Conservation (phyloP, 2,113 vertebrate species). For the Thinocorus orbignyianus region DNA sequence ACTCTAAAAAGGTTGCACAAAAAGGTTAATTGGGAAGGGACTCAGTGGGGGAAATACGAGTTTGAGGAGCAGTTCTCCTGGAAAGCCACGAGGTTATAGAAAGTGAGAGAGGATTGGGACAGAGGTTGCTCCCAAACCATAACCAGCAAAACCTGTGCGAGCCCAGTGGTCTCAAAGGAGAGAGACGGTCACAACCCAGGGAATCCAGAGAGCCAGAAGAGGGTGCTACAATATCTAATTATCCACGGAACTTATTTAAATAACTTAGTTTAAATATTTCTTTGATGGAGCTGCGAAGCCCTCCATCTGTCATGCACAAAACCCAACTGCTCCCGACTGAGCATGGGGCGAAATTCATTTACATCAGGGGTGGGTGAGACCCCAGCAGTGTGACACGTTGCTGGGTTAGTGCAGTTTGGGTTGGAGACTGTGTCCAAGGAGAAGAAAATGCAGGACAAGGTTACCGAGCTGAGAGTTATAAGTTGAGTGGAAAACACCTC, state of each 20-base stretch:
- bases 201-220: conserved; percentile 51
- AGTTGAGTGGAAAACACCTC: neutral
- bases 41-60: neutral
- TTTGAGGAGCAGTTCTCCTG: neutral
- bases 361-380: fast-evolving
- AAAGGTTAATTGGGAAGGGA: conserved; percentile 37
- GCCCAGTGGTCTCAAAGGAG: neutral
- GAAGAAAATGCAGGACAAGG: neutral
- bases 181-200: neutral
- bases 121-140: fast-evolving
- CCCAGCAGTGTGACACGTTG: neutral
- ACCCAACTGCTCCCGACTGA: neutral
- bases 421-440: neutral
- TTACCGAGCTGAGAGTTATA: neutral
- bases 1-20: neutral
- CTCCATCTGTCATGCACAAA: neutral
- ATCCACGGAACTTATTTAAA: neutral
- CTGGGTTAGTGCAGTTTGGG: neutral
- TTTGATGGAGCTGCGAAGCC: neutral
- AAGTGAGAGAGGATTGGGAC: neutral
- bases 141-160: neutral
- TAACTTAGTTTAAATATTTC: neutral
- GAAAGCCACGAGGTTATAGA: neutral
- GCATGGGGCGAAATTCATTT: fast-evolving
- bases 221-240: conserved; percentile 58